Evolutionary conservation across 1,140 invertebrate species (phyloP), one percentile per base, ranked within the genome.

Genomic region (Drosophila burlai): DNA sequence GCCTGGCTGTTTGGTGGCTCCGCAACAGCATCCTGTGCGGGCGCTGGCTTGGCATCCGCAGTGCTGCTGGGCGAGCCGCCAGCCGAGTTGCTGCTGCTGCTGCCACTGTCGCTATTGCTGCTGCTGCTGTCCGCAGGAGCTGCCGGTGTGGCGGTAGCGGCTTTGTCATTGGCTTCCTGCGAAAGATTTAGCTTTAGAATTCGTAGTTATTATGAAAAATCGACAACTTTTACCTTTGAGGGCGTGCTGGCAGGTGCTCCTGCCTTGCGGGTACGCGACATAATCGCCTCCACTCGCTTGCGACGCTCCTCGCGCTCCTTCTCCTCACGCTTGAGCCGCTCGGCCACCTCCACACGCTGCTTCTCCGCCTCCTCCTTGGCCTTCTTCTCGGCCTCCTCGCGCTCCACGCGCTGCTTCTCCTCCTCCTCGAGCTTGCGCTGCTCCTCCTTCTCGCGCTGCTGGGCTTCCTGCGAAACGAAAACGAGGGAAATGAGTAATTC

Each of bases 271-370:
- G 97, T 97, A 81, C 97, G 94, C 42, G 95, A 94, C 97, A 97
- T 97, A 75, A 97, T 97, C 49, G 96, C 96, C 93, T 97, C 97
- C 4, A 97, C 96, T 57, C 97, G 94, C 91, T 96, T 97, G 52
- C 96, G 95, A 79, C 97, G 94, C 49, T 95, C 96, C 81, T 96
- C 95, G 76, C 97, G 93, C 84, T 97, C 97, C 91, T 96, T 96
- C 84, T 97, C 97, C 93, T 97, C 97, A 74, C 96, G 96, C 81
- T 96, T 96, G 38, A 97, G 93, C 71, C 95, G 94, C 84, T 96
- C 95, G 72, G 96, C 96, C 80, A 96, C 95, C 93, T 97, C 96
- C 77, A 95, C 93, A 86, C 96, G 95, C 91, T 95, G 95, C 83
- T 95, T 96, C 84, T 97, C 97, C 2, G 96, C 96, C 92, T 97